Base-by-base conservation (phyloP, 2,797 vertebrate genomes). In the Pangasius djambal region DNA sequence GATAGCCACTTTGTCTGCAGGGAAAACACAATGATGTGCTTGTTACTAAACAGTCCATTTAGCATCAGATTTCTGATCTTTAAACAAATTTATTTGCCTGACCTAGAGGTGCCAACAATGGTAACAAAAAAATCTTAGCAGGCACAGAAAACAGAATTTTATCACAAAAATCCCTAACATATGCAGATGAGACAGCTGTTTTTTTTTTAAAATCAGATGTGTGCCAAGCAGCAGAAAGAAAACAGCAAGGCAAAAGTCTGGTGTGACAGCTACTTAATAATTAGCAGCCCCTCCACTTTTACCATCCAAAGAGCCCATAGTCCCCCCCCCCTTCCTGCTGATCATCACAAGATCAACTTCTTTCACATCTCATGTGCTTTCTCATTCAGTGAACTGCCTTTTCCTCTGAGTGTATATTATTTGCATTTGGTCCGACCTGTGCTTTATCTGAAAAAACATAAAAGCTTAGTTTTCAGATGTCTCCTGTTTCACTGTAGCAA, bases 1-100 rank as follows among this genome's bases (percentile, higher is more conserved):
- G 92, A 99, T 96, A 57, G 98, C 98, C 89, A 99, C 98, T 94
- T 98, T 99, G 94, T 99, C 98, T 99, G 93, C 9, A 88, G 90
- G 86, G 31, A 90, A 63, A 69, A 59, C 1, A 61, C 5, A 40
- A 37, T 61, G 34, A 37, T 25, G 5, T 61, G 31, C 18, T 37
- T 82, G 4, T 82, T 59, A 55, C 1, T 79, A 31, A 79, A 18
- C 18, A 40, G 2, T 10, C 3, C 18, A 55, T 31, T 79, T 55
- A 79, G n/a, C 15, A 79, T 55, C 50, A 20, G 50, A 79, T 79
- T 79, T 79, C 3, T 34, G 16, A 79, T 57, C 16, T 10, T 31
- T 79, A 52, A 77, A 77, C 4, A 28, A 48, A 48, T 44, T 5
- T 75, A 77, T 25, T 28, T 48, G 31, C 44, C 59, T n/a, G n/a